These are phyloP conservation scores for Sporophila hypoxantha DNA, from an alignment of 2,113 vertebrate species.

Conservation along the genomic window DNA sequence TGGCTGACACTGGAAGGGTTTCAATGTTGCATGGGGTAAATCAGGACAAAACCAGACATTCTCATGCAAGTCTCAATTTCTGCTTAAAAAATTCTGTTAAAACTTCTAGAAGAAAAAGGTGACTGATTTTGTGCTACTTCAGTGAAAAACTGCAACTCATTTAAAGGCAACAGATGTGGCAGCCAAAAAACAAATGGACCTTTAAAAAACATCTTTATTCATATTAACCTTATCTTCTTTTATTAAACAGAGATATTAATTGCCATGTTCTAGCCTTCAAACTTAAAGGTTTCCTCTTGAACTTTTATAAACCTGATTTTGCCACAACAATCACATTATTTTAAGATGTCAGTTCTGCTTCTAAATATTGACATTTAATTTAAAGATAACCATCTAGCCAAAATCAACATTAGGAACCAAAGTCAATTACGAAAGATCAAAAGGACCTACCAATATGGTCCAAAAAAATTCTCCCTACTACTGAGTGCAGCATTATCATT, in stretches of 20 bases:
- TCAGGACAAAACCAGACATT: not conserved
- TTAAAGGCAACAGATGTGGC: not conserved
- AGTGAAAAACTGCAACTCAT: not conserved
- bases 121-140: not conserved
- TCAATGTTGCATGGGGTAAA: not conserved
- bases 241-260: not conserved
- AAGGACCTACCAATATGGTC: not conserved
- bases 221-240: not conserved
- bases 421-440: not conserved
- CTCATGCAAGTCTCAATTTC: not conserved
- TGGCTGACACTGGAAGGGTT: not conserved
- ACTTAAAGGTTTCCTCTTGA: not conserved
- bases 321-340: not conserved
- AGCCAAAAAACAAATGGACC: not conserved
- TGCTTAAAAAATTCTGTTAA: not conserved
- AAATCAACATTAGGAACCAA: not conserved
- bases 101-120: not conserved
- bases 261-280: not conserved
- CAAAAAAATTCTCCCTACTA: not conserved
- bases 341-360: not conserved
- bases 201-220: not conserved
- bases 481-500: not conserved
- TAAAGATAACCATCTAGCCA: not conserved
- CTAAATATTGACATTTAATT: not conserved
- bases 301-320: not conserved